Conservation (phyloP, 1,140 invertebrate genomes). For the Colletes latitarsis region DNA sequence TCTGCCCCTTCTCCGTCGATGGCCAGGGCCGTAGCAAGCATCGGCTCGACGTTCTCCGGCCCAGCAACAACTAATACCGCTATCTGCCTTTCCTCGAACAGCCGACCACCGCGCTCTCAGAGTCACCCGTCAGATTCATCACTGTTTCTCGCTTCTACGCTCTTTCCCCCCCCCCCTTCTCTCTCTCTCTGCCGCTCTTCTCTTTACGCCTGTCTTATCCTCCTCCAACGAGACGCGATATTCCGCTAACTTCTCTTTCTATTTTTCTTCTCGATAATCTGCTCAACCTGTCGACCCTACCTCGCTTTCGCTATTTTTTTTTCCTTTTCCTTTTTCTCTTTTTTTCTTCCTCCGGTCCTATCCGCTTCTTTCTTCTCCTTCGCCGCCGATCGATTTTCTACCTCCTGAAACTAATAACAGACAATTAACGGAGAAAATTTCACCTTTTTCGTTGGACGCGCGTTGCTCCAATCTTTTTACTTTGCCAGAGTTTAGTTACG, state of each 20-base stretch:
- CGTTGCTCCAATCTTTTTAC: too few relatives aligned
- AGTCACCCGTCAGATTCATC: constrained; percentile 59
- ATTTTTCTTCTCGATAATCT: constrained; percentile 38
- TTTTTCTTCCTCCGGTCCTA: constrained; percentile 26
- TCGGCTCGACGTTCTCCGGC: constrained; percentile 47
- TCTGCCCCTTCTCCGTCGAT: constrained; percentile 54
- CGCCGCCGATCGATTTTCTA: constrained; percentile 28
- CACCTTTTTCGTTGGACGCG: too few relatives aligned
- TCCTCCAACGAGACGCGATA: background rate
- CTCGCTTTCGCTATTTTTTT: constrained; percentile 23
- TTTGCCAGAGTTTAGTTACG: too few relatives aligned
- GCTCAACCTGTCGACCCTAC: constrained; percentile 62
- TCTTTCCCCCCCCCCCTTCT: background rate
- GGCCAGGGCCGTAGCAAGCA: constrained; percentile 59
- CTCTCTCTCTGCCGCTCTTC: too few relatives aligned
- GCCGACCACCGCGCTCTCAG: constrained; percentile 66
- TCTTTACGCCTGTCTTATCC: constrained; percentile 5
- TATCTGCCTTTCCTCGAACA: constrained; percentile 64
- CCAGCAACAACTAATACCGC: constrained; percentile 62
- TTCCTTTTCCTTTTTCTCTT: background rate
- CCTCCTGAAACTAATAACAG: background rate
- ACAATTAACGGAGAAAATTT: too few relatives aligned
- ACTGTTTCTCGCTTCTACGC: constrained; percentile 40
- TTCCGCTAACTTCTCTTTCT: constrained; percentile 16
- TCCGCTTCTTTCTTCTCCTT: constrained; percentile 10